Evolutionary conservation across 2,113 vertebrate species (phyloP).

Genomic region (Pseudopipra pipra): DNA sequence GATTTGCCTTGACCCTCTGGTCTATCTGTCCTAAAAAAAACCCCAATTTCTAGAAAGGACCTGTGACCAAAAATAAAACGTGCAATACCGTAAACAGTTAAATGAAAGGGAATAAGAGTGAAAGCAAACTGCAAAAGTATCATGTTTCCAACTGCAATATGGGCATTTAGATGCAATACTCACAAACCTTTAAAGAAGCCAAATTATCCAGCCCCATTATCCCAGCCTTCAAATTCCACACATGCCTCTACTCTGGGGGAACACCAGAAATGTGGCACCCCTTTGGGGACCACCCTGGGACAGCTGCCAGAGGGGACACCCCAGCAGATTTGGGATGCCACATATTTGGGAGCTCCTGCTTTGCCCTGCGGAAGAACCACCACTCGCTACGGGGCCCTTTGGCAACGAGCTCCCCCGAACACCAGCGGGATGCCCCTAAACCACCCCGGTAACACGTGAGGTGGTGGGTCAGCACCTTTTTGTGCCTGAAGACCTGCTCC

Average conservation of each 20-base stretch:
- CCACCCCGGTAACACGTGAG: fast-evolving
- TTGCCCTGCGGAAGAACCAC: fast-evolving
- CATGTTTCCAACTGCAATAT: not conserved
- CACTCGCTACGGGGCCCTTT: fast-evolving
- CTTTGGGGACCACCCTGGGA: not conserved
- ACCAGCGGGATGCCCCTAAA: fast-evolving
- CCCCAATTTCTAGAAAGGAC: not conserved
- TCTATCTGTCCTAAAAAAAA: not conserved
- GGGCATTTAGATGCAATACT: not conserved
- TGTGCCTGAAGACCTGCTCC: fast-evolving
- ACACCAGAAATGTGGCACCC: not conserved
- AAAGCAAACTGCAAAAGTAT: not conserved
- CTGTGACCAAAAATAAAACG: not conserved
- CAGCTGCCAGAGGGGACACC: not conserved
- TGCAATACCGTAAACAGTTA: not conserved
- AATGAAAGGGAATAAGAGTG: not conserved
- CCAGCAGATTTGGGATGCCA: fast-evolving
- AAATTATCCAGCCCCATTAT: not conserved
- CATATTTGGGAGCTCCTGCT: fast-evolving
- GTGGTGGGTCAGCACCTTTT: not conserved
- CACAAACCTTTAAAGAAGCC: not conserved
- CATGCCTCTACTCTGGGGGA: not conserved
- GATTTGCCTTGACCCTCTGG: not conserved
- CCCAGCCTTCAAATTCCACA: not conserved
- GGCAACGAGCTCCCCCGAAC: fast-evolving